Evolutionary conservation across 2,888 invertebrate species (phyloP).

Genomic region (Caenorhabditis japonica): DNA sequence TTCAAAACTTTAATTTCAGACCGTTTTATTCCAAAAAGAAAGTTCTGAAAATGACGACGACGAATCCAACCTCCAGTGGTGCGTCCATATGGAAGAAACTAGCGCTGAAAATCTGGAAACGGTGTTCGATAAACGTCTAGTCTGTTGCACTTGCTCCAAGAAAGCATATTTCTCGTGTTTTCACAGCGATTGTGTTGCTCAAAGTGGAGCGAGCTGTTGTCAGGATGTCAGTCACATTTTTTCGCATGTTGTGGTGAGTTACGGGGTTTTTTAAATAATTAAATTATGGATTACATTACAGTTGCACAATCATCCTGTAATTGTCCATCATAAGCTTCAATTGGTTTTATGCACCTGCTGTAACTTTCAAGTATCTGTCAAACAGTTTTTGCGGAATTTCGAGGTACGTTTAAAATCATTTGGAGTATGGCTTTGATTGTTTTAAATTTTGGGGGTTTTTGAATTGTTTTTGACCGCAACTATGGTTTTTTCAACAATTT

Average conservation of each 20-base stretch:
- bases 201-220: slow-evolving; percentile 1
- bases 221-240: slow-evolving; percentile 15
- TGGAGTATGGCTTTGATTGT: too few species aligned
- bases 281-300: slow-evolving; percentile 1
- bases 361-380: slow-evolving; percentile 3
- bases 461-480: too few species aligned
- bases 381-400: slow-evolving; percentile 2
- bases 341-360: slow-evolving; percentile 11
- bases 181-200: slow-evolving; percentile 10
- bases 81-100: slow-evolving; percentile 2
- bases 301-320: slow-evolving; percentile 17
- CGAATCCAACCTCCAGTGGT: too few species aligned
- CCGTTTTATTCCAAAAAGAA: not conserved
- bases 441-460: too few species aligned
- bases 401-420: not conserved
- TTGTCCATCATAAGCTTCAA: slow-evolving; percentile 14
- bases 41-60: not conserved
- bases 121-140: not conserved
- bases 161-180: slow-evolving; percentile 18
- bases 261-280: too few species aligned
- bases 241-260: slow-evolving; percentile 14
- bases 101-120: not conserved
- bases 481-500: too few species aligned
- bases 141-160: slow-evolving; percentile 3
- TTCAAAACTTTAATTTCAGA: too few species aligned